Conservation (phyloP, 1,140 invertebrate genomes). For the Camponotus pennsylvanicus region DNA sequence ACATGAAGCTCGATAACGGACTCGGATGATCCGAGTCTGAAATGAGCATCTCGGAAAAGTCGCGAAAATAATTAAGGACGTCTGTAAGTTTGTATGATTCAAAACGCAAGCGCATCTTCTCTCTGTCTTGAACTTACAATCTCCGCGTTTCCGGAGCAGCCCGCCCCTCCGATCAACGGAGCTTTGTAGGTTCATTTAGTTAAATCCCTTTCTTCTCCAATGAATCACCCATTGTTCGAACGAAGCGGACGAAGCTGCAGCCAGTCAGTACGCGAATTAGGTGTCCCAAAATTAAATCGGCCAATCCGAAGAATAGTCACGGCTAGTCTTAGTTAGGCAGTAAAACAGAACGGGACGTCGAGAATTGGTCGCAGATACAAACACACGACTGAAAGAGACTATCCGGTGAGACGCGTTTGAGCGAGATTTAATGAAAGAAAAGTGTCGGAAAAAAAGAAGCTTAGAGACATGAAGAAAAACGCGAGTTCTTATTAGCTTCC, state of each 20-base stretch:
- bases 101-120: background rate
- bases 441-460: background rate
- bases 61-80: constrained; percentile 45
- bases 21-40: background rate
- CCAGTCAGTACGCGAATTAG: constrained; percentile 30
- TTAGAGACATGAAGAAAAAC: background rate
- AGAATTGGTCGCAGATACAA: constrained; percentile 20
- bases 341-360: background rate
- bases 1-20: constrained; percentile 14
- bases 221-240: constrained; percentile 41
- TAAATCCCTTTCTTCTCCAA: constrained; percentile 21
- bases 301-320: constrained; percentile 31
- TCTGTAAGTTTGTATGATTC: constrained; percentile 34
- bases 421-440: constrained; percentile 60
- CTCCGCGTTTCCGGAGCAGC: background rate
- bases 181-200: constrained; percentile 38
- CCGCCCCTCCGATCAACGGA: background rate
- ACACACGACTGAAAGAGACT: background rate
- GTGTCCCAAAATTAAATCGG: constrained; percentile 56
- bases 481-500: constrained; percentile 34
- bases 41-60: background rate
- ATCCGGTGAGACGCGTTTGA: constrained; percentile 9
- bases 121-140: constrained; percentile 12
- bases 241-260: constrained; percentile 32
- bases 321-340: constrained; percentile 34